These are phyloP conservation scores for Eledone cirrhosa DNA, from an alignment of 2,888 invertebrate genomes.

Conservation along the genomic window DNA sequence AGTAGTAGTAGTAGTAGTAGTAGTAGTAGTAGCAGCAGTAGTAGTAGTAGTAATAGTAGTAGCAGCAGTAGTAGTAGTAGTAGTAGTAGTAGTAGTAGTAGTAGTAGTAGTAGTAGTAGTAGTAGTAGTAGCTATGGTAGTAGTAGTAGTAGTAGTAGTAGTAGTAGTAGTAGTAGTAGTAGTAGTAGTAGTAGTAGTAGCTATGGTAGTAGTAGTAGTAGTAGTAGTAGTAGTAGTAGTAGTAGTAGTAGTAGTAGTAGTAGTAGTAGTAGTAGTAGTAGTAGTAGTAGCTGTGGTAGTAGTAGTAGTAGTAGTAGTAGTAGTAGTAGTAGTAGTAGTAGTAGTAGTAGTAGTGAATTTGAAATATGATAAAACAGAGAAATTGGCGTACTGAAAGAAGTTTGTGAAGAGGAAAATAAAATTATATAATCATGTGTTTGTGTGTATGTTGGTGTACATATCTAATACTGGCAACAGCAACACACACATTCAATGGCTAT, in stretches of 20 bases:
- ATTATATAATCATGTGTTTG: too few relatives aligned
- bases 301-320: slow-evolving; percentile 30
- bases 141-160: slow-evolving; percentile 22
- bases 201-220: slow-evolving; percentile 31
- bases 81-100: slow-evolving; percentile 32
- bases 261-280: slow-evolving; percentile 25
- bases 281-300: slow-evolving; percentile 24
- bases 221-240: slow-evolving; percentile 28
- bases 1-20: too few relatives aligned
- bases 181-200: slow-evolving; percentile 29
- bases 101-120: slow-evolving; percentile 27
- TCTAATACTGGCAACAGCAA: too few relatives aligned
- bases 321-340: slow-evolving; percentile 31
- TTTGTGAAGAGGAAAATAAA: too few relatives aligned
- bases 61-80: slow-evolving; percentile 27
- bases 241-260: slow-evolving; percentile 25
- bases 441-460: too few relatives aligned
- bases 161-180: slow-evolving; percentile 22
- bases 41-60: slow-evolving; percentile 28
- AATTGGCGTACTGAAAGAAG: too few relatives aligned
- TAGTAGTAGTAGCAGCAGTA: too few relatives aligned
- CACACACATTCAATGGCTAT: too few relatives aligned
- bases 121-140: slow-evolving; percentile 21
- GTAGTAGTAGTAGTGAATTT: neutral
- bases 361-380: too few relatives aligned